Base-by-base conservation (phyloP, 2,113 vertebrate genomes). In the Bufo gargarizans region DNA sequence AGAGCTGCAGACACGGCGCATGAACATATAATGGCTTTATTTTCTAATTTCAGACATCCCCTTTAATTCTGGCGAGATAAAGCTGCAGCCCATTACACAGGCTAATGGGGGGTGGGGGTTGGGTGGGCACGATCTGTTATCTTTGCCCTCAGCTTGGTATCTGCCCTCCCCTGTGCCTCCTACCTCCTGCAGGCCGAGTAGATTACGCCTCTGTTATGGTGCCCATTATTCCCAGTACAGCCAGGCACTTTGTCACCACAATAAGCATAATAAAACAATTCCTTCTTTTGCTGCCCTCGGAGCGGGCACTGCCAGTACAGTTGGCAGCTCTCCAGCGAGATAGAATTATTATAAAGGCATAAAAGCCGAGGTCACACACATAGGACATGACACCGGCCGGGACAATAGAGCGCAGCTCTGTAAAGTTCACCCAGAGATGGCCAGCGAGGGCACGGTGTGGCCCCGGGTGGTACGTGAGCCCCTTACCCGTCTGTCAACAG, bases 401-500 rank as follows among this genome's bases (percentile, higher is more conserved):
- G 72, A 49, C 19, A 59, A 65, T 83, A 22, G 72, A 13, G 56
- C 63, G 5, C n/a, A 11, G 20, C 9, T 49, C 49, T n/a, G n/a
- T n/a, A n/a, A 79, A 55, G 16, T 79, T 77, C 20, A 20, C 33
- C 17, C 20, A 22, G 22, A 69, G 53, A 47, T 4, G 13, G 56
- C 56, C 33, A 19, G 49, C 16, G 22, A 65, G 49, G 87, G 81
- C n/a, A 72, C n/a, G 80, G 77, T 5, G 16, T n/a, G 43, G 58
- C 0, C 13, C 5, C 19, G 20, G 76, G 55, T 16, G 86, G 81
- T 20, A 84, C 72, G 59, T 88, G 87, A 82, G 83, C 47, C 12
- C 47, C 16, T 65, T 6, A 4, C 22, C 13, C 45, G 61, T 88
- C 87, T 77, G 56, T 84, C 81, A 88, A 11, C 72, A 14, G 16